Conservation (phyloP, 2,888 invertebrate genomes). For the Standfussiana lucernea region DNA sequence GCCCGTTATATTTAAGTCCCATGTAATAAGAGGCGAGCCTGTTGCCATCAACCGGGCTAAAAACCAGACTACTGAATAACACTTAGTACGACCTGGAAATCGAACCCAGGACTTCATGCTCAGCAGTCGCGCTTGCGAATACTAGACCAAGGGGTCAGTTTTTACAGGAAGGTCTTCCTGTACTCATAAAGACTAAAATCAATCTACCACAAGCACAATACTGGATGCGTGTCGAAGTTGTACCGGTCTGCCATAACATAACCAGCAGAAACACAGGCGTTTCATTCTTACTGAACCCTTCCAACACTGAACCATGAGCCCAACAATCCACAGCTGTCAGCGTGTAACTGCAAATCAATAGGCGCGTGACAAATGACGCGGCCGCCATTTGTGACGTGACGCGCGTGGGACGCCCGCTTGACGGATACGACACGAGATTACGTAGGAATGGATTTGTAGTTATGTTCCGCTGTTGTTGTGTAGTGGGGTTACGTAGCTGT, state of each 20-base stretch:
- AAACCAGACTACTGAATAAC: too few species aligned
- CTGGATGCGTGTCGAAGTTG: not conserved
- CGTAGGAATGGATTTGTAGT: conserved; percentile 43
- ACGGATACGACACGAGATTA: conserved; percentile 64
- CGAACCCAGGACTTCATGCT: too few species aligned
- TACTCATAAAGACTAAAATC: too few species aligned
- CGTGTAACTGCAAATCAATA: conserved; percentile 75
- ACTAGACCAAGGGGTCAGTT: too few species aligned
- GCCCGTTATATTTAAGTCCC: too few species aligned
- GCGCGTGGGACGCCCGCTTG: conserved; percentile 52
- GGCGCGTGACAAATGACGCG: conserved; percentile 77
- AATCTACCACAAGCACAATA: too few species aligned
- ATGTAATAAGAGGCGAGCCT: too few species aligned
- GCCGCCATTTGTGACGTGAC: conserved; percentile 72
- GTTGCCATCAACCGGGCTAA: too few species aligned
- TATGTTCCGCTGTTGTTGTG: conserved; percentile 18
- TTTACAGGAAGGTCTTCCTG: too few species aligned
- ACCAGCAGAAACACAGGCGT: not conserved
- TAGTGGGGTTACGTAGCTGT: not conserved
- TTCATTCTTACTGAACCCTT: not conserved
- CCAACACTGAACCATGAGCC: conserved; percentile 15
- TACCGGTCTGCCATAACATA: too few species aligned
- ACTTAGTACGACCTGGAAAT: too few species aligned
- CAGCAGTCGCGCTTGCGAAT: too few species aligned
- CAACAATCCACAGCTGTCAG: conserved; percentile 46